A percentile compares a stretch with the other conserved stretches of the same genome.
Evolutionary conservation across 2,888 invertebrate genomes (phyloP).

Genomic region (Amphipyra tragopoginis): DNA sequence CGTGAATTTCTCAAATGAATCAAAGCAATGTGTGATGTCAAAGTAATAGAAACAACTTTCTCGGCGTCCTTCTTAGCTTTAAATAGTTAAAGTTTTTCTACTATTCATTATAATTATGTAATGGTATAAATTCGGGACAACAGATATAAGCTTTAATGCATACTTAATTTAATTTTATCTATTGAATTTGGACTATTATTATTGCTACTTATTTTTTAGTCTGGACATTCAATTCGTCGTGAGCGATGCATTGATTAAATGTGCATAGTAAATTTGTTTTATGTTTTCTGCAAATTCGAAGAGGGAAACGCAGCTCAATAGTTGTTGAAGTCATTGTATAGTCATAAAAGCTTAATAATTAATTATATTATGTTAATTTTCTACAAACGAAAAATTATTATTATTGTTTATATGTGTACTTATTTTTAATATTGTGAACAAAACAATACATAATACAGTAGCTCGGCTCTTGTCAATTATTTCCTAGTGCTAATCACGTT

Average conservation of each 20-base stretch:
- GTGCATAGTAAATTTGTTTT: constrained; percentile 32
- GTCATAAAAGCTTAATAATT: constrained; percentile 62
- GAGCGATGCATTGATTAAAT: constrained; percentile 19
- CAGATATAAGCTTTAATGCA: constrained; percentile 56
- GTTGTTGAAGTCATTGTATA: constrained; percentile 60
- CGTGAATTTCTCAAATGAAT: constrained; percentile 65
- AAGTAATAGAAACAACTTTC: constrained; percentile 72
- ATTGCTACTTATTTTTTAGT: constrained; percentile 32
- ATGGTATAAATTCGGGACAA: constrained; percentile 43
- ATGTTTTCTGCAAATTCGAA: constrained; percentile 42
- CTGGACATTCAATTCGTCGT: constrained; percentile 11
- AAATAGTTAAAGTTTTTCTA: constrained; percentile 75
- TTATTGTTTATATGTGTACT: constrained; percentile 57
- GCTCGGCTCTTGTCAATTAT: constrained; percentile 81
- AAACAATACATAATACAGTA: constrained; percentile 60
- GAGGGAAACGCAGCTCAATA: constrained; percentile 48
- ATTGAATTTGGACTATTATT: constrained; percentile 43
- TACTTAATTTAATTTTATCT: constrained; percentile 51
- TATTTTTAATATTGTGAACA: constrained; percentile 58
- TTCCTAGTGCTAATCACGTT: constrained; percentile 76
- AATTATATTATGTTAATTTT: constrained; percentile 57
- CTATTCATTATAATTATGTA: constrained; percentile 51
- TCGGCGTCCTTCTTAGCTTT: constrained; percentile 87
- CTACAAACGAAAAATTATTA: constrained; percentile 51
- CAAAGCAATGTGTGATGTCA: constrained; percentile 74